Conservation (phyloP, 2,797 vertebrate species). For the Prunella strophiata region DNA sequence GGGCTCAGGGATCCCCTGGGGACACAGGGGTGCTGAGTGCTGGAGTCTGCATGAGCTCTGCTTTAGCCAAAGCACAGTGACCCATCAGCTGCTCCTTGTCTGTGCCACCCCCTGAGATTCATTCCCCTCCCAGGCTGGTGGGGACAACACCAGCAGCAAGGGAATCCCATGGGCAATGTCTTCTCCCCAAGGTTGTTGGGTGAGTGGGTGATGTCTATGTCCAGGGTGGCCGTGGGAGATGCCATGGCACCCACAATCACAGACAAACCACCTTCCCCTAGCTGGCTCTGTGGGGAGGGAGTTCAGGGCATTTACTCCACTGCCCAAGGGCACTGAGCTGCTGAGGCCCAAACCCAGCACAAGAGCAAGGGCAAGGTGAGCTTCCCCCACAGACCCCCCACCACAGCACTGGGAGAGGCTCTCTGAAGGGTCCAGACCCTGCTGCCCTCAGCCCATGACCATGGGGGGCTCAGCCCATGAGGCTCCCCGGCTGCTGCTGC, state of each 20-base stretch:
- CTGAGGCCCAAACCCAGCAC: background rate
- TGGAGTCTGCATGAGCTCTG: background rate
- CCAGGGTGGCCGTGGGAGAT: fast-evolving
- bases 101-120: background rate
- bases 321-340: background rate
- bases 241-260: fast-evolving
- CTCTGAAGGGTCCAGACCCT: background rate
- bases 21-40: background rate
- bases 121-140: no score
- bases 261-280: background rate
- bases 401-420: fast-evolving
- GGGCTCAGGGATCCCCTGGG: background rate
- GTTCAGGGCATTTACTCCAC: background rate
- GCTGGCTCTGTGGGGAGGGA: background rate
- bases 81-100: background rate
- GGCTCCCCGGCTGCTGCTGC: fast-evolving
- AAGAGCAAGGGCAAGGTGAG: background rate
- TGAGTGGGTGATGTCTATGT: background rate
- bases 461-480: fast-evolving
- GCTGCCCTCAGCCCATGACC: background rate
- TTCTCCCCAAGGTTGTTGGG: background rate
- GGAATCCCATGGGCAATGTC: fast-evolving
- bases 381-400: background rate
- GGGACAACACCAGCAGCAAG: background rate
- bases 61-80: background rate